Percentiles rank a stretch among this genome's conserved stretches.
Evolutionary conservation across 2,113 vertebrate genomes (phyloP).

Genomic region (Rhynchomys soricoides): DNA sequence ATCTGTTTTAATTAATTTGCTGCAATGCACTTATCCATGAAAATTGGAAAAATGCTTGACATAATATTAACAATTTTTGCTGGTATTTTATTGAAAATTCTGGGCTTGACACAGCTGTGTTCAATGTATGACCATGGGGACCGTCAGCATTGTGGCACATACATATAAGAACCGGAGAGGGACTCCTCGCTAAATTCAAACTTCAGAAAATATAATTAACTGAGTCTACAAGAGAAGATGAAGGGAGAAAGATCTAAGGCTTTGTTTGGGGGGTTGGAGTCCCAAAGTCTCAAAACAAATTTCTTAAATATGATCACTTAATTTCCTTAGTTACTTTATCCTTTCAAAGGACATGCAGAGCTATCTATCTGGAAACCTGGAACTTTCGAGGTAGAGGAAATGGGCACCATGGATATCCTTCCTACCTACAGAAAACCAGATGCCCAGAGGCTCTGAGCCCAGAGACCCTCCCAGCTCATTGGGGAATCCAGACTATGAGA

Average conservation of each 20-base stretch:
- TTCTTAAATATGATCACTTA: slow-evolving; percentile 37
- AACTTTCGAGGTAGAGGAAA: background rate
- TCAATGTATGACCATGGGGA: background rate
- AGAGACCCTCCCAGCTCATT: background rate
- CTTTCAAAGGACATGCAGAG: background rate
- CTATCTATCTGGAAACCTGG: background rate
- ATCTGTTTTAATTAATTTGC: slow-evolving; percentile 82
- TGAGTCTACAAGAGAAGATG: background rate
- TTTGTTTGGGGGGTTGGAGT: background rate
- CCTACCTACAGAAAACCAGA: background rate
- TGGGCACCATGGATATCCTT: background rate
- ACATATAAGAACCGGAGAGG: slow-evolving; percentile 24
- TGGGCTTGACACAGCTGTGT: slow-evolving; percentile 19
- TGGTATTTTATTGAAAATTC: slow-evolving; percentile 53
- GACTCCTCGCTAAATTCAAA: background rate
- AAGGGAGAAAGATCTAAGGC: background rate
- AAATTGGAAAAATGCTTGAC: slow-evolving; percentile 72
- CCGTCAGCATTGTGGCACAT: background rate
- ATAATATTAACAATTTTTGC: slow-evolving; percentile 70
- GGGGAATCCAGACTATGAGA: background rate
- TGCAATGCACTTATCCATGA: slow-evolving; percentile 76
- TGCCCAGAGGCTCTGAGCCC: background rate
- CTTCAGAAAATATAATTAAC: slow-evolving; percentile 59
- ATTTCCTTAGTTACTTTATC: slow-evolving; percentile 14
- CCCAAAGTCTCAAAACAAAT: background rate